Evolutionary conservation across 2,797 vertebrate species (phyloP).

Genomic region (Aldrovandia affinis): DNA sequence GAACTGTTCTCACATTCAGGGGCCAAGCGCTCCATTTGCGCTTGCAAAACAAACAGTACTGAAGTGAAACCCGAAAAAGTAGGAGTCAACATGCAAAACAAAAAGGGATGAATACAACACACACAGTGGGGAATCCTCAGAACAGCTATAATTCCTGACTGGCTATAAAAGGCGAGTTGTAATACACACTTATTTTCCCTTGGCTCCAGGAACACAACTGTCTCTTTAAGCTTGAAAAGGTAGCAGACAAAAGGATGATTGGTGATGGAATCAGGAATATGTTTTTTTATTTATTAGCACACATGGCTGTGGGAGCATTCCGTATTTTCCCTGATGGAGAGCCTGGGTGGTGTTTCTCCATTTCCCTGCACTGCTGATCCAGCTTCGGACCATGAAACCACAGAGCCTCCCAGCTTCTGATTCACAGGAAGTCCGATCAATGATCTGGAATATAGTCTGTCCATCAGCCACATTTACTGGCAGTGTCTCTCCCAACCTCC

Average conservation of each 20-base stretch:
- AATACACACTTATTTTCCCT: constrained; percentile 67
- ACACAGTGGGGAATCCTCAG: constrained; percentile 36
- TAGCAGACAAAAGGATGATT: constrained; percentile 65
- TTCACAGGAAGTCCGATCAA: neutral
- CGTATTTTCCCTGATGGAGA: neutral
- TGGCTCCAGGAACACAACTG: constrained; percentile 67
- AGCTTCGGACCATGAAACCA: neutral
- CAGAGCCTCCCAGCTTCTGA: neutral
- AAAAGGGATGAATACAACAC: constrained; percentile 46
- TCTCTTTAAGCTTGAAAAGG: constrained; percentile 72
- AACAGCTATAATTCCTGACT: neutral
- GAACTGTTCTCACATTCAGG: no score
- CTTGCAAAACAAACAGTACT: neutral
- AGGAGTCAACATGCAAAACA: constrained; percentile 33
- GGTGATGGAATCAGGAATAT: constrained; percentile 47
- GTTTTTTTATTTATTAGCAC: neutral
- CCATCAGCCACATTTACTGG: neutral
- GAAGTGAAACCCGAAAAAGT: constrained; percentile 44
- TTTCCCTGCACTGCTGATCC: neutral
- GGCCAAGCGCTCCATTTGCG: constrained; percentile 11
- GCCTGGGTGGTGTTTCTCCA: neutral
- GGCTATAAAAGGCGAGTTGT: constrained; percentile 61
- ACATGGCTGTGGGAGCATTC: neutral
- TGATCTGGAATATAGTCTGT: neutral
- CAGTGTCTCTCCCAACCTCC: neutral